phyloP scores from a whole-genome alignment of 2,888 invertebrate species.

The Agrotis ipsilon region DNA sequence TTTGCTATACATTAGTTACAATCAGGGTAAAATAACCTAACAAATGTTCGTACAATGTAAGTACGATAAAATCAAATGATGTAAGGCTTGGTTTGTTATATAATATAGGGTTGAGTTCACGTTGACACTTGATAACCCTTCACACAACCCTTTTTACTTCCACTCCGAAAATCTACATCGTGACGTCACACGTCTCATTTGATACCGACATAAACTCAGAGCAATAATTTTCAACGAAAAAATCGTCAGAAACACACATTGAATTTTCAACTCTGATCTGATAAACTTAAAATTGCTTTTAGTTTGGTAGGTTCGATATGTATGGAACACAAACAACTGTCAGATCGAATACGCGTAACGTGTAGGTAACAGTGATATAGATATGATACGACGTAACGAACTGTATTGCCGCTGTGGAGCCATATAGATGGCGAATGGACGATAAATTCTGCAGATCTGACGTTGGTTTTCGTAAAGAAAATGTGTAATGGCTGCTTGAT shows the following conservation, averaged over 20 bases:
- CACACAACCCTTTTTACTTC: background rate
- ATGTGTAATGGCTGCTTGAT: conserved; percentile 21
- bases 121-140: background rate
- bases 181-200: conserved; percentile 61
- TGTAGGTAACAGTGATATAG: conserved; percentile 75
- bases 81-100: too few relatives aligned
- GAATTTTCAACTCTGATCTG: conserved; percentile 16
- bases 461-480: conserved; percentile 17
- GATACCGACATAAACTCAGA: conserved; percentile 51
- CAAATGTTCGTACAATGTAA: too few relatives aligned
- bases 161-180: conserved; percentile 29
- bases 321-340: conserved; percentile 61
- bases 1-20: too few relatives aligned
- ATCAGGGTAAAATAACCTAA: too few relatives aligned
- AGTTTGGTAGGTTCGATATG: conserved; percentile 38
- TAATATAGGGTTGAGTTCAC: too few relatives aligned
- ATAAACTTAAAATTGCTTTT: conserved; percentile 34
- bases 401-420: conserved; percentile 74
- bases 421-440: conserved; percentile 60
- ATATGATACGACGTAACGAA: conserved; percentile 86
- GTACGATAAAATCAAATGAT: too few relatives aligned
- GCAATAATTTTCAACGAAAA: conserved; percentile 49
- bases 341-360: conserved; percentile 63
- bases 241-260: background rate
- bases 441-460: conserved; percentile 31